Base-by-base conservation (phyloP, 2,797 vertebrate species). In the Ptychadena robeensis region DNA sequence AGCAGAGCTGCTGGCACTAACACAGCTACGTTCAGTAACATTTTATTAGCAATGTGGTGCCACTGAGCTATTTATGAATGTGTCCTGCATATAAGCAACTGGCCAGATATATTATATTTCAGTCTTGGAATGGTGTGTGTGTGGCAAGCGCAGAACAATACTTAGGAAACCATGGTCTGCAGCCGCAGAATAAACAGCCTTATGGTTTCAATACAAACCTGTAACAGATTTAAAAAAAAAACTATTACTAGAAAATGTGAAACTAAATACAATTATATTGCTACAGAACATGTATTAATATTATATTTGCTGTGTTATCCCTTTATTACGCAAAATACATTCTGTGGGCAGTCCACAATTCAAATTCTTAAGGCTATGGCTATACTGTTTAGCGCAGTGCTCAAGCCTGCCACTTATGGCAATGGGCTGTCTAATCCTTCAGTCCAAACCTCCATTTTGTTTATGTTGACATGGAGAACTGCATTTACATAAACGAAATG, bases 1-100 rank as follows among this genome's bases (percentile, higher is more conserved):
- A 34, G 64, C 15, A 64, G 22, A 57, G 9, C 57, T 32, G 35
- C 32, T 18, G 66, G 31, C 28, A 57, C 66, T 22, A 22, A 35
- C 3, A 68, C 22, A 63, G 78, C 28, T 59, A 53, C 34, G 30
- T n/a, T 74, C 14, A 4, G 65, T 35, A 48, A 15, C 61, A 66
- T 18, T 79, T 84, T 81, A 76, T 76, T 66, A 76, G 78, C 30
- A 78, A 44, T 25, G 65, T 38, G 73, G 66, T 82, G 81, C 81
- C 73, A 71, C 81, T 53, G 73, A 75, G 77, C 82, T 85, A 85
- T 85, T 85, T 85, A 75, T 85, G 82, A 84, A 84, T 75, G 78
- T 53, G 66, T 25, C 40, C 77, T 59, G 63, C 77, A 69, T 15
- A 28, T 74, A 83, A 53, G 75, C 64, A 80, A 25, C 28, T 83